Evolutionary conservation across 2,888 invertebrate genomes (phyloP).

Genomic region (Euplexia lucipara): DNA sequence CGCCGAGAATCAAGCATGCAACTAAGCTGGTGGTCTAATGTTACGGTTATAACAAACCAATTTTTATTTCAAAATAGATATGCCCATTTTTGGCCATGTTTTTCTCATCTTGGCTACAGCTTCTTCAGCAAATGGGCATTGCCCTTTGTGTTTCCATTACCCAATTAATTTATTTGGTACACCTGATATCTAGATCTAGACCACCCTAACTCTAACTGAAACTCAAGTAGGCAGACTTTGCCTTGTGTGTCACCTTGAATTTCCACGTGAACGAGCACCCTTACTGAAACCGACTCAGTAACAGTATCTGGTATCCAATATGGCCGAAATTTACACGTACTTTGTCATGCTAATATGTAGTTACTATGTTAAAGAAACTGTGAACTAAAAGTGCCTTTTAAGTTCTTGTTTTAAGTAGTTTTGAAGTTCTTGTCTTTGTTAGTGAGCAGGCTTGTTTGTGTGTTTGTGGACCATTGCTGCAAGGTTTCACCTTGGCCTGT

Average conservation of each 20-base stretch:
- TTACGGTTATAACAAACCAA: too few species aligned
- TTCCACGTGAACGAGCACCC: conserved; percentile 36
- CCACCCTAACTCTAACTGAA: conserved; percentile 13
- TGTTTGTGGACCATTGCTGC: too few species aligned
- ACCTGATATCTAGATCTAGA: conserved; percentile 16
- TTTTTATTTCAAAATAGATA: too few species aligned
- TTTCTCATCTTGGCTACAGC: too few species aligned
- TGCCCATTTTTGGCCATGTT: too few species aligned
- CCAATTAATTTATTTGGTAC: not conserved
- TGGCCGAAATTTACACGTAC: conserved; percentile 16
- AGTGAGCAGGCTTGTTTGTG: too few species aligned
- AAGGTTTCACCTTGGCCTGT: too few species aligned
- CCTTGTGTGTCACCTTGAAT: conserved; percentile 39
- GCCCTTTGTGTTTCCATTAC: not conserved
- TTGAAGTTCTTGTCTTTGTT: not conserved
- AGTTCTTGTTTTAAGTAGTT: not conserved
- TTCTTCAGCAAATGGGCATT: too few species aligned
- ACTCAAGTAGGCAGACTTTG: conserved; percentile 14
- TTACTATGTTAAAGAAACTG: conserved; percentile 4
- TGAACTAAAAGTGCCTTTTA: not conserved
- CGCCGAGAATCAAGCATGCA: too few species aligned
- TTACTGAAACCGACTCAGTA: conserved; percentile 19
- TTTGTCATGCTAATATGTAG: conserved; percentile 8
- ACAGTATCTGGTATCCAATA: conserved; percentile 32
- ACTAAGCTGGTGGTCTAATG: too few species aligned